These are phyloP conservation scores for Girardia tigrina DNA, from an alignment of 2,888 invertebrate genomes.

Conservation along the genomic window DNA sequence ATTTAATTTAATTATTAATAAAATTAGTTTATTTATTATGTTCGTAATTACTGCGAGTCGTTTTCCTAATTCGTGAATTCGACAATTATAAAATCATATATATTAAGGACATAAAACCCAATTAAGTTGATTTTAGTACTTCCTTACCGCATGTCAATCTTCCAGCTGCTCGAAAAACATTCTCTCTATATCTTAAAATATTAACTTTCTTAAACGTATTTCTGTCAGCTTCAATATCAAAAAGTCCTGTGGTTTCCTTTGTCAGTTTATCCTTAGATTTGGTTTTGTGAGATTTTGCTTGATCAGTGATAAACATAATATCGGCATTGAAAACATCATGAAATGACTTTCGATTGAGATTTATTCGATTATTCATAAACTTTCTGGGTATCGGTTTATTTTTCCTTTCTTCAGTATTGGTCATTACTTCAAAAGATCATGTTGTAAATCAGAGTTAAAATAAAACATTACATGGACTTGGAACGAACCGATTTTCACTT, in stretches of 20 bases:
- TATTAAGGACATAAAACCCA: no score
- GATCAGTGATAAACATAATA: background rate
- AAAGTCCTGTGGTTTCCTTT: background rate
- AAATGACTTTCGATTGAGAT: background rate
- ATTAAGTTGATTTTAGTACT: no score
- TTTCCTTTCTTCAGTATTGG: background rate
- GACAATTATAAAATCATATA: no score
- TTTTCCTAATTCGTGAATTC: no score
- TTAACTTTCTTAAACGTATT: background rate
- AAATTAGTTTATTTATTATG: no score
- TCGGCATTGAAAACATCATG: slow-evolving; percentile 14
- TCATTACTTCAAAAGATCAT: background rate
- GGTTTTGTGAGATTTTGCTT: background rate
- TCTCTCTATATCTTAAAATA: slow-evolving; percentile 14
- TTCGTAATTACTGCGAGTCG: no score
- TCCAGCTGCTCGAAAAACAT: background rate
- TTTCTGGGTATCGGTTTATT: background rate
- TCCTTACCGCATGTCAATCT: background rate
- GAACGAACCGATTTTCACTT: background rate
- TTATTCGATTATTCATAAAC: background rate
- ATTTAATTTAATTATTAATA: no score
- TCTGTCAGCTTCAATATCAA: background rate
- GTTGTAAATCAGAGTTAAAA: background rate
- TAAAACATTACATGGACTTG: background rate
- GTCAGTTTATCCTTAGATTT: background rate